phyloP scores from a whole-genome alignment of 2,888 invertebrate genomes.

The Heliothis peltigera region DNA sequence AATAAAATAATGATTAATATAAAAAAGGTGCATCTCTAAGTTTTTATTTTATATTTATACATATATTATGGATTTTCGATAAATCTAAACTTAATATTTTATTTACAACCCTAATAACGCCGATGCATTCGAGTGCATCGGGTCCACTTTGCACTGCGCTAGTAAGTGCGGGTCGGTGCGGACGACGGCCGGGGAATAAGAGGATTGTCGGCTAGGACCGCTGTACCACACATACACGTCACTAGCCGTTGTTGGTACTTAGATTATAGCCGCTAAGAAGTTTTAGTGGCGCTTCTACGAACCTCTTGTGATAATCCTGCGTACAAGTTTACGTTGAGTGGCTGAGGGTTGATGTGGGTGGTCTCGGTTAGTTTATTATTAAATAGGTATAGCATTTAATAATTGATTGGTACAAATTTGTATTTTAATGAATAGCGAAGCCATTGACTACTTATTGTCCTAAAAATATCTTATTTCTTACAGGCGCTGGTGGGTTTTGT shows the following conservation, averaged over 20 bases:
- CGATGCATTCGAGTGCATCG: conserved; percentile 69
- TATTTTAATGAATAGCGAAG: no score
- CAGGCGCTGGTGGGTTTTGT: no score
- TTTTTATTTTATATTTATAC: no score
- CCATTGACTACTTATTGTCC: no score
- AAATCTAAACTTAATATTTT: conserved; percentile 8
- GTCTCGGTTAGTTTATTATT: not conserved
- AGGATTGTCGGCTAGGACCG: conserved; percentile 63
- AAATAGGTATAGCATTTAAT: no score
- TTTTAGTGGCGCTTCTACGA: conserved; percentile 8
- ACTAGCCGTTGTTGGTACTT: conserved; percentile 24
- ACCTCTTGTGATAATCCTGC: conserved; percentile 11
- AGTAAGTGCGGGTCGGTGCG: conserved; percentile 67
- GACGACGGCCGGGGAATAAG: conserved; percentile 67
- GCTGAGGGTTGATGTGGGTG: not conserved
- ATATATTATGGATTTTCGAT: no score
- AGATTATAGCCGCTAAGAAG: conserved; percentile 1
- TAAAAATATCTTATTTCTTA: no score
- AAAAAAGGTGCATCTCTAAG: no score
- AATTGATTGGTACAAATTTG: no score
- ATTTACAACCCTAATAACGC: conserved; percentile 55
- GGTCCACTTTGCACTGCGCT: conserved; percentile 65
- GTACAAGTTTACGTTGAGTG: conserved; percentile 9
- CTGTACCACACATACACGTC: conserved; percentile 37
- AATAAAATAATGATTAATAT: no score